Evolutionary conservation across 2,888 invertebrate species (phyloP).

Genomic region (Parochlus steinenii): DNA sequence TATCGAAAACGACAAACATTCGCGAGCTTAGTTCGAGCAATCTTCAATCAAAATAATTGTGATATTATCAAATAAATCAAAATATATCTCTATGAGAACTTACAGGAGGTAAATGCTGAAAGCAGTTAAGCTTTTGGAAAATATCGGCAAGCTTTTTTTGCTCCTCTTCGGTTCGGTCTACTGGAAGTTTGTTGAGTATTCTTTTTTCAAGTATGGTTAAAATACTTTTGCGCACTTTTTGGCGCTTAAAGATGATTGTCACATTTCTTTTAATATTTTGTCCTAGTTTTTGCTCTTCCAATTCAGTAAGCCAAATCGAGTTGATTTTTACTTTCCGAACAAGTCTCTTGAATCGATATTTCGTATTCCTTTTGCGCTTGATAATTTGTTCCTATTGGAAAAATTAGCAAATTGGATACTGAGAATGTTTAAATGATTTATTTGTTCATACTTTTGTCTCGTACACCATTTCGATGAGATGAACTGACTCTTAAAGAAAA

Average conservation of each 20-base stretch:
- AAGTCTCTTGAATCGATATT: not conserved
- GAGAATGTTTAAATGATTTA: too few species aligned
- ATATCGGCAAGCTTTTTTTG: constrained; percentile 38
- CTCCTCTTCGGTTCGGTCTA: constrained; percentile 40
- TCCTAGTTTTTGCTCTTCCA: constrained; percentile 17
- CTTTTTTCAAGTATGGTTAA: constrained; percentile 42
- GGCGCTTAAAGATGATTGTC: constrained; percentile 34
- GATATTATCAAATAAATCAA: not conserved
- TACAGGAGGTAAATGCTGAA: constrained; percentile 41
- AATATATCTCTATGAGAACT: constrained; percentile 15
- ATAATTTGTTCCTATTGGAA: constrained; percentile 9
- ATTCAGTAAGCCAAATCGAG: not conserved
- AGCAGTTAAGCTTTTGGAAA: constrained; percentile 43
- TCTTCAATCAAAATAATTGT: constrained; percentile 24
- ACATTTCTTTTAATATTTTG: constrained; percentile 39
- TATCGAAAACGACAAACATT: constrained; percentile 43
- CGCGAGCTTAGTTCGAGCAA: constrained; percentile 42
- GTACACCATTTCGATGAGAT: constrained; percentile 7
- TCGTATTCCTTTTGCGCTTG: not conserved
- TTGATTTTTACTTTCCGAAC: not conserved
- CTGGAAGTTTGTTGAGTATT: constrained; percentile 36
- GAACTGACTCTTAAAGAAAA: too few species aligned
- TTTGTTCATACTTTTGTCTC: too few species aligned
- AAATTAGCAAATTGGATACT: too few species aligned
- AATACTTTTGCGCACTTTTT: constrained; percentile 33